Percentiles rank a stretch among this genome's conserved stretches.
These are phyloP conservation scores for Chironomus riparius DNA, from an alignment of 2,888 invertebrate species.

Conservation along the genomic window DNA sequence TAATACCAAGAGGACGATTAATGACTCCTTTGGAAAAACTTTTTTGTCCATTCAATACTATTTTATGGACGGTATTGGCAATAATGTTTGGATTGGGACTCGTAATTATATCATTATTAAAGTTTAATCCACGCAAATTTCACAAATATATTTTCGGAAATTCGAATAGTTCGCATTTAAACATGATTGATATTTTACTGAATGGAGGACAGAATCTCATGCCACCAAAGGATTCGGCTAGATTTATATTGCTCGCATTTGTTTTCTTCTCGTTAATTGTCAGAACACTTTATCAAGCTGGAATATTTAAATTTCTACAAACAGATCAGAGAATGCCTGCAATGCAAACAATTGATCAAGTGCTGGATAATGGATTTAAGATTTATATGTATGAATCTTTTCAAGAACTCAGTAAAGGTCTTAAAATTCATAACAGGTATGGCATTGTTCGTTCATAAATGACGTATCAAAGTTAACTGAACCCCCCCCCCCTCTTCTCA, in stretches of 20 bases:
- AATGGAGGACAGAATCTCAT: neutral
- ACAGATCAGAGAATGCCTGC: neutral
- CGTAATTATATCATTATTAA: neutral
- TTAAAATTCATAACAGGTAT: conserved; percentile 7
- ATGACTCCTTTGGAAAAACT: conserved; percentile 1
- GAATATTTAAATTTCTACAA: neutral
- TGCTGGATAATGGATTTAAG: neutral
- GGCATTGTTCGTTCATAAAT: no score
- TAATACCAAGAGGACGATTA: neutral
- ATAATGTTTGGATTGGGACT: neutral
- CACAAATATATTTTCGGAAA: neutral
- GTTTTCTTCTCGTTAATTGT: neutral
- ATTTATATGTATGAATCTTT: conserved; percentile 10
- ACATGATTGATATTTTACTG: neutral
- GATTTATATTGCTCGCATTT: neutral
- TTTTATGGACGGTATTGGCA: neutral
- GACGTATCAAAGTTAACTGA: no score
- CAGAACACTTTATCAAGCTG: neutral
- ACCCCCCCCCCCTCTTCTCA: no score
- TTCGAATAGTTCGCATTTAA: neutral
- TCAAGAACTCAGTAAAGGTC: neutral
- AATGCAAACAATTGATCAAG: neutral
- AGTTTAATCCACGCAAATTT: neutral
- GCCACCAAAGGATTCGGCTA: neutral
- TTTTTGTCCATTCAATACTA: neutral